phyloP scores from a whole-genome alignment of 2,888 invertebrate genomes.

The Spilarctia lutea region DNA sequence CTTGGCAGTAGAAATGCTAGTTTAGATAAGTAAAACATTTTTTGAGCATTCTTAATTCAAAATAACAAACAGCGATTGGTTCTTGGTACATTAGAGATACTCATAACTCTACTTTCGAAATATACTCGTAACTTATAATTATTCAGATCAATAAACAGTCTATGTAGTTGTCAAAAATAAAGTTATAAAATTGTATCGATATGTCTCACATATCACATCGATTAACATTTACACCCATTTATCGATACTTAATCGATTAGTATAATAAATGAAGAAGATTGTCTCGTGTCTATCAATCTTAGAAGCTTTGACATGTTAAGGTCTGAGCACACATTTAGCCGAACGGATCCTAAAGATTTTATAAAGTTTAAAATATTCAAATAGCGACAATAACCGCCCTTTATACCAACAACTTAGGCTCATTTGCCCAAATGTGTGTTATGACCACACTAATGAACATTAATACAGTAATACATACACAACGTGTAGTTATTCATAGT shows the following conservation, averaged over 20 bases:
- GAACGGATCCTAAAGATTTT: not conserved
- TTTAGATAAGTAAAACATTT: not conserved
- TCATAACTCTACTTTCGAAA: conserved; percentile 18
- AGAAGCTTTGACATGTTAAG: not conserved
- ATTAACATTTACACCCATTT: conserved; percentile 19
- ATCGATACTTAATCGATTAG: not conserved
- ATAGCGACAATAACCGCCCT: not conserved
- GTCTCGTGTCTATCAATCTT: not conserved
- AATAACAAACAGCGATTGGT: not conserved
- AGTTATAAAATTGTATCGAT: conserved; percentile 27
- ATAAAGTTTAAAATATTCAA: not conserved
- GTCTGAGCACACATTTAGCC: not conserved
- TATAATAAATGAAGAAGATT: conserved; percentile 1
- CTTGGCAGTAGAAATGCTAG: not conserved
- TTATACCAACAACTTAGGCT: not conserved
- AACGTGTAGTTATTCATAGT: not conserved
- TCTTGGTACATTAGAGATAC: not conserved
- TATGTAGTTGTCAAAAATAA: conserved; percentile 14
- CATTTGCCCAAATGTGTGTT: not conserved
- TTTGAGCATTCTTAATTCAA: conserved; percentile 1
- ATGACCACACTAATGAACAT: not conserved
- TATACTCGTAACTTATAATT: conserved; percentile 16
- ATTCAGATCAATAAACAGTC: conserved; percentile 46
- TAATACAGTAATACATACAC: not conserved
- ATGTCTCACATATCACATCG: conserved; percentile 31